Percentiles rank a stretch among this genome's conserved stretches.
Evolutionary conservation across 1,140 invertebrate genomes (phyloP).

Genomic region (Hylaeus anthracinus): DNA sequence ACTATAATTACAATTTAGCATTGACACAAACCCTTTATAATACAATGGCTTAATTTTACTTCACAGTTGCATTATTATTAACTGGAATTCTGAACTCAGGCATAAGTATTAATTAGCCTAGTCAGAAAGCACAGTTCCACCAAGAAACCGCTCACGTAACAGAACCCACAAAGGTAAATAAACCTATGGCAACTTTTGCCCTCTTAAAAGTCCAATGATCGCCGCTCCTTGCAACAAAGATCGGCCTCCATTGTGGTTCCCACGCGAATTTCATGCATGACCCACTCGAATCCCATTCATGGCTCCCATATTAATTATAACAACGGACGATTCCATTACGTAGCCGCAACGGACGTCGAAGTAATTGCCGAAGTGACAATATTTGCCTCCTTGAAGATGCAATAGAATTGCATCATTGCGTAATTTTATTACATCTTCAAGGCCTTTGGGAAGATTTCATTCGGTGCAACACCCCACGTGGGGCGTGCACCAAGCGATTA

Average conservation of each 20-base stretch:
- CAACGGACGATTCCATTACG: slow-evolving; percentile 5
- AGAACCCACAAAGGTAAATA: too few species aligned
- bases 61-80: too few species aligned
- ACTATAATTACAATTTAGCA: too few species aligned
- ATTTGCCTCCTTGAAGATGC: not conserved
- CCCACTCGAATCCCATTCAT: not conserved
- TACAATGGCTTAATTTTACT: too few species aligned
- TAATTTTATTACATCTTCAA: not conserved
- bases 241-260: slow-evolving; percentile 11
- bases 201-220: not conserved
- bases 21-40: too few species aligned
- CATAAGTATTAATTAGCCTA: too few species aligned
- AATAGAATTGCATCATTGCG: not conserved
- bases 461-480: not conserved
- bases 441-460: not conserved
- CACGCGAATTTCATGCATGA: slow-evolving; percentile 13
- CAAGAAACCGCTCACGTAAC: too few species aligned
- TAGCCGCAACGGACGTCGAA: not conserved
- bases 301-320: slow-evolving; percentile 23
- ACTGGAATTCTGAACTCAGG: too few species aligned
- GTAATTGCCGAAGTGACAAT: slow-evolving; percentile 3
- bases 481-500: not conserved
- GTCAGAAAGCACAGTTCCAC: too few species aligned
- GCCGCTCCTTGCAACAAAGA: not conserved
- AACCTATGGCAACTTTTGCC: not conserved